Base-by-base conservation (phyloP, 1,140 invertebrate species). In the Lepidotrigona ventralis region DNA sequence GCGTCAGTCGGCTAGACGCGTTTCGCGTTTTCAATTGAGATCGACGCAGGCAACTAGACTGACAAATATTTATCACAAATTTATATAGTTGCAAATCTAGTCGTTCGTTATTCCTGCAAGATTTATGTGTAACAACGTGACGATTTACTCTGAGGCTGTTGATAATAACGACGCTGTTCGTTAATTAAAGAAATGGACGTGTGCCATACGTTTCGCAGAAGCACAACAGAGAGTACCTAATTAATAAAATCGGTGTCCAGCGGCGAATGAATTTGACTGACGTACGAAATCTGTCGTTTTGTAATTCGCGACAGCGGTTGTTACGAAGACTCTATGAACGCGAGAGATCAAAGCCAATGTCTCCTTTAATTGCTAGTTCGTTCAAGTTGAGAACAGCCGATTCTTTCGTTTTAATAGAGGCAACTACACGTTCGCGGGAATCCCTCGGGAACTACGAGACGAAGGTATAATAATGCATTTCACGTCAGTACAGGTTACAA, bases 151-250 rank as follows among this genome's bases (percentile, higher is more conserved):
- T 0, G 39, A 46, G 5, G 6, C 60, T 3, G 9, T 23, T 46
- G 39, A 29, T 76, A 51, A 73, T 64, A 51, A 64, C 1, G 9
- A 51, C 26, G 26, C 29, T 58, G n/a, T 60, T 66, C n/a, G 21
- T 77, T 77, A 77, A 66, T 77, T 66, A 77, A 74, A 29, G 15
- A 53, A 77, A 77, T 53, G 19, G 19, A 51, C 19, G 2, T 77
- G 39, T 39, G 39, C 6, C 39, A 12, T 39, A n/a, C 21, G 19
- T 53, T 64, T 77, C 21, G 33, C 53, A 77, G 26, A 21, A 53
- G 19, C 8, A 23, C 14, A 23, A 26, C 11, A 21, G 15, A 2
- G 21, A 12, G 8, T 14, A 54, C 0, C 4, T 66, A 77, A 66
- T 77, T 66, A 66, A 77, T 33, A 15, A 53, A 66, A 33, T 66